Conservation (phyloP, 2,113 vertebrate genomes). For the Sinocyclocheilus grahami region DNA sequence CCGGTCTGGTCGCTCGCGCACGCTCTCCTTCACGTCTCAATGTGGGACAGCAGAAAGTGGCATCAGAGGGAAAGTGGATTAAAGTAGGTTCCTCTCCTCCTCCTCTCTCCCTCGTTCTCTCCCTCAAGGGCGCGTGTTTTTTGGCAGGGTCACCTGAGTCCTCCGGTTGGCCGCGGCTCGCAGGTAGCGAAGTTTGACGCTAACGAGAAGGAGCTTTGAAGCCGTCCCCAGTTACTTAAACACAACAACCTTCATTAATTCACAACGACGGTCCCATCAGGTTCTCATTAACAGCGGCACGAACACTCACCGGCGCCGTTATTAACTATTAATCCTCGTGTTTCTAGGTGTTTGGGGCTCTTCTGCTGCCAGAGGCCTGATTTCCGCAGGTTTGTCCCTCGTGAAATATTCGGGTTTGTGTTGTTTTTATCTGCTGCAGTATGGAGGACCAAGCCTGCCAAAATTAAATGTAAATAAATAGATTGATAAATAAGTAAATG, state of each 20-base stretch:
- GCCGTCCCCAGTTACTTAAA: constrained; percentile 44
- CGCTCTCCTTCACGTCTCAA: neutral
- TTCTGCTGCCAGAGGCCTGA: constrained; percentile 28
- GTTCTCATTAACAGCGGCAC: constrained; percentile 24
- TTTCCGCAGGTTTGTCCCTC: constrained; percentile 15
- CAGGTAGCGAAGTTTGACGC: constrained; percentile 43
- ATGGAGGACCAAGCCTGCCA: too few species aligned
- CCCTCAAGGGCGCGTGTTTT: constrained; percentile 32
- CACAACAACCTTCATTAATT: constrained; percentile 46
- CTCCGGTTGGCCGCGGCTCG: constrained; percentile 45
- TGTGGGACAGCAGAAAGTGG: constrained; percentile 49
- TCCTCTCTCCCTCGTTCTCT: neutral
- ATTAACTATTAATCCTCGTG: constrained; percentile 18
- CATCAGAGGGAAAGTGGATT: constrained; percentile 50
- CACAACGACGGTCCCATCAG: constrained; percentile 30
- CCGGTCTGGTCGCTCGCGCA: too few species aligned
- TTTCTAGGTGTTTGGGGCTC: constrained; percentile 3
- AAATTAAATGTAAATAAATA: too few species aligned
- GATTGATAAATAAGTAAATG: too few species aligned
- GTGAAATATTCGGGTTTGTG: neutral
- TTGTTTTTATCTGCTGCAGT: neutral
- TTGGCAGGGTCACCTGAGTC: constrained; percentile 54
- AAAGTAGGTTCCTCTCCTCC: constrained; percentile 48
- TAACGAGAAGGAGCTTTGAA: constrained; percentile 48
- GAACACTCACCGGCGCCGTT: neutral